phyloP scores from a whole-genome alignment of 2,113 vertebrate genomes.

The Leucosticte australis region DNA sequence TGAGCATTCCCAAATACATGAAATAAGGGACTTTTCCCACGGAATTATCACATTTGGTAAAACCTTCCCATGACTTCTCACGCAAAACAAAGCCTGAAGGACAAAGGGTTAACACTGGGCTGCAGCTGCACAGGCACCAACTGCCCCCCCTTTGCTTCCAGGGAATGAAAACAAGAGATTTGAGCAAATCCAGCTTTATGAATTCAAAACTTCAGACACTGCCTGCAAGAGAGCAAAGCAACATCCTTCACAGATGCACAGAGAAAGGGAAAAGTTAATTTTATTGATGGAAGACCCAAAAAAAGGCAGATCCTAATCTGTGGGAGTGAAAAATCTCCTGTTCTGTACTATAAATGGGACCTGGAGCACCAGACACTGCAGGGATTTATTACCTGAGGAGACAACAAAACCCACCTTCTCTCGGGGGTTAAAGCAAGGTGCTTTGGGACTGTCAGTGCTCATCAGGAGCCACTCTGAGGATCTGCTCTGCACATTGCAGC shows the following conservation, averaged over 20 bases:
- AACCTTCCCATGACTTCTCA: background rate
- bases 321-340: background rate
- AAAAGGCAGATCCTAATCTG: background rate
- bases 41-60: background rate
- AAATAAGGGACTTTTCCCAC: accelerated
- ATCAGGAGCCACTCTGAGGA: background rate
- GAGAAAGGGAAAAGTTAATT: background rate
- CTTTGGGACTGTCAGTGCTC: background rate
- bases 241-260: background rate
- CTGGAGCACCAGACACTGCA: background rate
- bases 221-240: background rate
- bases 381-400: background rate
- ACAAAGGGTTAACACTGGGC: constrained; percentile 9
- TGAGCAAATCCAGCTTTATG: background rate
- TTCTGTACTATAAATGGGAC: background rate
- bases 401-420: background rate
- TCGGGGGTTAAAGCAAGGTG: background rate
- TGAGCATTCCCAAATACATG: background rate
- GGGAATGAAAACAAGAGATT: background rate
- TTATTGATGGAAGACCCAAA: background rate
- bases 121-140: background rate
- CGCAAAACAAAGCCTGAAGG: background rate
- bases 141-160: background rate
- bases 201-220: background rate
- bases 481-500: accelerated